Conservation (phyloP, 2,797 vertebrate species). For the Syndactyla subalaris region DNA sequence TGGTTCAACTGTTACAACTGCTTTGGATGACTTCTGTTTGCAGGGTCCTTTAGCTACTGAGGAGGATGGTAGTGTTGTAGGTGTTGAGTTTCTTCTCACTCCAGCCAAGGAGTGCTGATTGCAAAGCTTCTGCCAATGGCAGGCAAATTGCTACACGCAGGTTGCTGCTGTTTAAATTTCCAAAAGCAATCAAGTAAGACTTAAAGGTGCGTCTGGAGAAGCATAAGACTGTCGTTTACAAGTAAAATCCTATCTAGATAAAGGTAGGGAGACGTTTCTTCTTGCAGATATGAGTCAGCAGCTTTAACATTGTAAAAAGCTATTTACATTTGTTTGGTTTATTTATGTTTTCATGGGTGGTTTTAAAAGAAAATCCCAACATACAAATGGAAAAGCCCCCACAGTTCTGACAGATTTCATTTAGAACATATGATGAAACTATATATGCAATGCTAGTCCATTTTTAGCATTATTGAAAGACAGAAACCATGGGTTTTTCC, state of each 20-base stretch:
- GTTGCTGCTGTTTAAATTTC: neutral
- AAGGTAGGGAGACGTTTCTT: neutral
- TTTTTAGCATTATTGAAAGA: neutral
- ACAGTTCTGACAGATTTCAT: neutral
- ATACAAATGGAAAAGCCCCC: neutral
- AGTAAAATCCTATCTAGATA: neutral
- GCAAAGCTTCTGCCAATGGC: neutral
- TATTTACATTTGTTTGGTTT: neutral
- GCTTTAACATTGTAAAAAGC: neutral
- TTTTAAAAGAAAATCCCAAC: neutral
- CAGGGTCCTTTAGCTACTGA: neutral
- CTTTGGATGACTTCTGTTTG: neutral
- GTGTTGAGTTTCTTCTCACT: neutral
- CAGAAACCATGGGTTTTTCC: neutral
- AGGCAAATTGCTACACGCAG: neutral
- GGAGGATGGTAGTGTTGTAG: neutral
- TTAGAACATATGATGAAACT: neutral
- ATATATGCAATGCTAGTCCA: neutral
- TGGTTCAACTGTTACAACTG: neutral
- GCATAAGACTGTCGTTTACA: neutral
- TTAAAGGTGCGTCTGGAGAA: neutral
- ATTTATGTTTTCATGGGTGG: neutral
- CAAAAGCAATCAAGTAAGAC: neutral
- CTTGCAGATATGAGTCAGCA: conserved; percentile 48
- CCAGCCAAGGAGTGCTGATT: neutral